These are phyloP conservation scores for Anolis carolinensis DNA, from an alignment of 2,113 vertebrate species.

Conservation along the genomic window DNA sequence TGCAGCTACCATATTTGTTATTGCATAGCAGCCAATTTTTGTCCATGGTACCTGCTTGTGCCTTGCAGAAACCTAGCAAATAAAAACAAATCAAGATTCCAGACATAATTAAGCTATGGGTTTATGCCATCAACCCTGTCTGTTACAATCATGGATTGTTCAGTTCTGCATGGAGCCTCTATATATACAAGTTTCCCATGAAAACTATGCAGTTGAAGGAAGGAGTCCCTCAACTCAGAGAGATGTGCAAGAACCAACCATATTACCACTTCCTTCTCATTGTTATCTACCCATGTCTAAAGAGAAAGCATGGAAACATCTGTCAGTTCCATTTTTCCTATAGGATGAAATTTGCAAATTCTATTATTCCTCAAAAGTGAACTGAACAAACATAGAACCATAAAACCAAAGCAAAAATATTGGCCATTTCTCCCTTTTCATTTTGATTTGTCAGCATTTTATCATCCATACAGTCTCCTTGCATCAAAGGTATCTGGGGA, in stretches of 20 bases:
- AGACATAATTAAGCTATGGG: background rate
- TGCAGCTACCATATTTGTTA: background rate
- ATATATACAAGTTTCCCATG: background rate
- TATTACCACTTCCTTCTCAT: background rate
- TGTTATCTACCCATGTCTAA: background rate
- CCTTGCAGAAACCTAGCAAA: background rate
- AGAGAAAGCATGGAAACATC: no score
- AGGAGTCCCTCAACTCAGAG: background rate
- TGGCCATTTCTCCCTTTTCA: no score
- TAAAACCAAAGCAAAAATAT: no score
- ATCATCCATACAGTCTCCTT: no score
- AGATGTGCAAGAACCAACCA: background rate
- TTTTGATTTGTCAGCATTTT: no score
- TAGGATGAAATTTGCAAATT: no score
- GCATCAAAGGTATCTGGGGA: no score
- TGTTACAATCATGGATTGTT: background rate
- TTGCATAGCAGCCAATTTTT: background rate
- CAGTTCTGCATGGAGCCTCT: background rate
- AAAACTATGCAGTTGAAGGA: background rate
- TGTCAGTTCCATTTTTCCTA: no score
- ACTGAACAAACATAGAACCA: no score
- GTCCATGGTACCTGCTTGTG: no score
- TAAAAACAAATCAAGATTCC: background rate
- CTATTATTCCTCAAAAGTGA: no score
- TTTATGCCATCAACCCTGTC: background rate